Base-by-base conservation (phyloP, 92 coral and sea anemone genomes). In the Hydrozoanthus gracilis region DNA sequence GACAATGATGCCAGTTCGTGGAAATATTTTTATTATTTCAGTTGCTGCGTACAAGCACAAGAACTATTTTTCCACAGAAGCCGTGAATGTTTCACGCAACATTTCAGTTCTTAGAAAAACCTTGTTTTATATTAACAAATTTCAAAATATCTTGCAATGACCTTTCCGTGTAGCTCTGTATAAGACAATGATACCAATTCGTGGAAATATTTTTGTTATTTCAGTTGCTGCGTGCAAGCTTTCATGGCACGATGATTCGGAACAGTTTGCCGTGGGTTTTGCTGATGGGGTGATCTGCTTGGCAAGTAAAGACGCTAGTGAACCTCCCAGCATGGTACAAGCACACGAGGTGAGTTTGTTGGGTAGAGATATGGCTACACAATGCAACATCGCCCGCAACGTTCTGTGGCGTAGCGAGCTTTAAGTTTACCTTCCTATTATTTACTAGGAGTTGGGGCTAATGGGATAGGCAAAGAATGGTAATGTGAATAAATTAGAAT, bases 191-290 rank as follows among this genome's bases (percentile, higher is more conserved):
- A 79, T 60, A 45, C 13, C 50, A 47, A 8, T 18, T 5, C 1
- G 58, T 35, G 64, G 20, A 51, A n/a, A 35, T 5, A 11, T 17
- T 18, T n/a, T 71, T 71, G 50, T 77, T 73, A 49, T 85, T 83
- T 14, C 49, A 94, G 97, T 91, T 77, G 93, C 97, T 51, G 93
- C 92, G 14, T 94, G 94, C 75, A 91, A 89, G 4, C 91, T 92
- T 9, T 88, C 95, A 9, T 94, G 98, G 98, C 93, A 92, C 44
- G 98, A 94, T 50, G 95, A 94, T 84, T 92, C 92, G 51, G 87
- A 90, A 83, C 87, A 90, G 68, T 94, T 94, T 71, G 95, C 92
- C 51, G 95, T 88, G 54, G 98, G 98, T 15, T 94, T 84, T 83
- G 89, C 90, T 86, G 98, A 94, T 55, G 98, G 98, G 3, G 90